Base-by-base conservation (phyloP, 2,888 invertebrate genomes). In the Cactoblastis cactorum region DNA sequence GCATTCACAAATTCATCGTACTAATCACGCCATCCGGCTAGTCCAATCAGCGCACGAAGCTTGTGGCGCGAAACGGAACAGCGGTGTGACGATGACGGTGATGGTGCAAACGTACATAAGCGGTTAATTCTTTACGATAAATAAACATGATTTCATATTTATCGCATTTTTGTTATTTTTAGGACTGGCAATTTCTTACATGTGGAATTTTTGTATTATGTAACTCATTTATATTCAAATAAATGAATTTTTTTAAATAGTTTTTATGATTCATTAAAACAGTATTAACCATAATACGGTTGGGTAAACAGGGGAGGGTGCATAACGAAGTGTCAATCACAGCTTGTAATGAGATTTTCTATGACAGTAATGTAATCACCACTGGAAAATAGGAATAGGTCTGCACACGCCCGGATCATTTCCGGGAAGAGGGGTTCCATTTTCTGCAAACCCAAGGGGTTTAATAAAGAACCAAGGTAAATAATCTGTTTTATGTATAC, bases 11-110 rank as follows among this genome's bases (percentile, higher is more conserved):
- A 63, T 54, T 62, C 63, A 49, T 55, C 58, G 69, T 49, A 49
- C 17, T 12, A 69, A 78, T 87, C 88, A 86, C 87, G 86, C 88
- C 85, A 88, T 71, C 57, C 56, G 53, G 54, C 54, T 57, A 69
- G 62, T 66, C 88, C 87, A 88, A 88, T 88, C 77, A 74, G 69
- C 57, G 62, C 38, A 48, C 65, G 64, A 55, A 62, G 70, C 54
- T 64, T 62, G 67, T 76, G 73, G 74, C 76, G 77, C 74, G 72
- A 75, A 75, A 69, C 68, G 61, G 53, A 61, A 62, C 60, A 63
- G 61, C 58, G 57, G 46, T 62, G 66, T 66, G 32, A 5, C 9
- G 3, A 8, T 33, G 33, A 17, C 37, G 17, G 69, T 71, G 71
- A 74, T 70, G 67, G 53, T 53, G 60, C 54, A 52, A 55, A 41